Evolutionary conservation across 1,140 invertebrate genomes (phyloP).

Genomic region (Agrilus planipennis): DNA sequence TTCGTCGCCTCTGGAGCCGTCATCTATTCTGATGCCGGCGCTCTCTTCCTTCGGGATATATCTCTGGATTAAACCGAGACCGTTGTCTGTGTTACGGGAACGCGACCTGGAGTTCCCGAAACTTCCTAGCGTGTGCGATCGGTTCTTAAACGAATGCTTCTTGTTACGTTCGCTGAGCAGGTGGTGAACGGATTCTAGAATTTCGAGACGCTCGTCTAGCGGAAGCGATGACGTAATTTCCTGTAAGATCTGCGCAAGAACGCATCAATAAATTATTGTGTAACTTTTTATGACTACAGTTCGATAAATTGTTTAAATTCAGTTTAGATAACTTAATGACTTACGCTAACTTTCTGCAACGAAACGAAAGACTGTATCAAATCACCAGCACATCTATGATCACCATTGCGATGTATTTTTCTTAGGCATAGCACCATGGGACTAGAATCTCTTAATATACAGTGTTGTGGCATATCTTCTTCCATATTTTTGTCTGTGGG

Average conservation of each 20-base stretch:
- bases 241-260: slow-evolving; percentile 24
- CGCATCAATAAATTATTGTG: not conserved
- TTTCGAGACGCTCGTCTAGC: slow-evolving; percentile 22
- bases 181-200: slow-evolving; percentile 24
- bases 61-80: slow-evolving; percentile 14
- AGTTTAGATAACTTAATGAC: too few species aligned
- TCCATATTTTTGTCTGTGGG: too few species aligned
- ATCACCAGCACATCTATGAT: slow-evolving; percentile 29
- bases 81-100: not conserved
- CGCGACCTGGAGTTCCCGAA: slow-evolving; percentile 8
- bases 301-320: too few species aligned
- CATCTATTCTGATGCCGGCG: slow-evolving; percentile 16
- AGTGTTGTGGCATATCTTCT: slow-evolving; percentile 17
- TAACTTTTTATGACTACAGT: not conserved
- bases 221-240: slow-evolving; percentile 24
- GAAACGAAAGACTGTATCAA: slow-evolving; percentile 23
- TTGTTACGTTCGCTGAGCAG: slow-evolving; percentile 17
- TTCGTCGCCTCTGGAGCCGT: not conserved
- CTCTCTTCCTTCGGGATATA: slow-evolving; percentile 30
- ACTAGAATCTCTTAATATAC: slow-evolving; percentile 21
- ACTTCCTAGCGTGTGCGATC: slow-evolving; percentile 22
- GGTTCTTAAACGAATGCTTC: slow-evolving; percentile 16
- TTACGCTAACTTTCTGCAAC: slow-evolving; percentile 31
- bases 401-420: slow-evolving; percentile 20
- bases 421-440: slow-evolving; percentile 23